These are phyloP conservation scores for Notarius quadriscutis DNA, from an alignment of 2,113 vertebrate species.

Conservation along the genomic window DNA sequence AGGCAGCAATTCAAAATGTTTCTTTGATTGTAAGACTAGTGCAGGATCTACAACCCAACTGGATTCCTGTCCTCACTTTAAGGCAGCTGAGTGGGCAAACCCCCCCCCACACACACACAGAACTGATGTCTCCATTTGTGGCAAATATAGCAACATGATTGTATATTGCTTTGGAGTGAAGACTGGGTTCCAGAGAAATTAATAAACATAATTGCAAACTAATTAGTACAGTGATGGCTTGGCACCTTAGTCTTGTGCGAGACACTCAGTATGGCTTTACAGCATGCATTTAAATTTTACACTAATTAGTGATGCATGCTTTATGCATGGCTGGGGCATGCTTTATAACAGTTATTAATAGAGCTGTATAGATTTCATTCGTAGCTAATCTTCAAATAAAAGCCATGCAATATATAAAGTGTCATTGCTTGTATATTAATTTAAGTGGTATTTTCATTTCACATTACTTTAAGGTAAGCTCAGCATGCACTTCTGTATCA, in stretches of 20 bases:
- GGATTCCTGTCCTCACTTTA: slow-evolving; percentile 6
- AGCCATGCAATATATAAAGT: slow-evolving; percentile 48
- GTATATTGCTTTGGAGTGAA: slow-evolving; percentile 57
- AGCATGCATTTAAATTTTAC: slow-evolving; percentile 79
- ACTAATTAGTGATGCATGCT: slow-evolving; percentile 78
- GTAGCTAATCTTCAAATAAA: slow-evolving; percentile 75
- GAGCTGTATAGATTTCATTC: slow-evolving; percentile 76
- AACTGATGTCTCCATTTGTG: slow-evolving; percentile 50
- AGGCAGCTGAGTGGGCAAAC: slow-evolving; percentile 41
- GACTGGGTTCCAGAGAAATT: slow-evolving; percentile 76
- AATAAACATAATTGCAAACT: slow-evolving; percentile 83
- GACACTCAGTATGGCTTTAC: slow-evolving; percentile 77
- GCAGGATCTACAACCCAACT: neutral
- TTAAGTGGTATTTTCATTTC: slow-evolving; percentile 16
- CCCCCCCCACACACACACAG: neutral
- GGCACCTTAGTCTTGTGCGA: slow-evolving; percentile 74
- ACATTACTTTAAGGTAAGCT: neutral
- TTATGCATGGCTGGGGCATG: slow-evolving; percentile 72
- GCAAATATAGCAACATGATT: slow-evolving; percentile 53
- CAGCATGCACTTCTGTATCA: neutral
- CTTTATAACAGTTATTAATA: slow-evolving; percentile 79
- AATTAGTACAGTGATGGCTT: slow-evolving; percentile 79
- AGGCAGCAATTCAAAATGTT: neutral
- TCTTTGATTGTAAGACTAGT: neutral
- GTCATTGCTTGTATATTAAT: slow-evolving; percentile 6